These are phyloP conservation scores for Amiota communis DNA, from an alignment of 2,888 invertebrate species.

Conservation along the genomic window DNA sequence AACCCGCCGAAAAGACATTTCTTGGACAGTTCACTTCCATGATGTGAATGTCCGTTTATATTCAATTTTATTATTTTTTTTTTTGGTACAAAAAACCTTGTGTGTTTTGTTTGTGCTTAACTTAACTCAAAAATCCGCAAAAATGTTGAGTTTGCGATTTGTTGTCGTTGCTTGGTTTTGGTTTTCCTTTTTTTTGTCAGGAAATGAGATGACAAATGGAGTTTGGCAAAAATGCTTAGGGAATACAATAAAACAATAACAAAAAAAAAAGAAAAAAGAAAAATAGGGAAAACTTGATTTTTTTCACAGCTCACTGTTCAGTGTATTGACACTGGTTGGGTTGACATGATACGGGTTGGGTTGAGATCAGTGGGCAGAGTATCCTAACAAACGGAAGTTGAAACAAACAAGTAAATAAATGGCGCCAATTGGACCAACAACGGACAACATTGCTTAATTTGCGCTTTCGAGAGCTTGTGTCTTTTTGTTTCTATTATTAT, in stretches of 20 bases:
- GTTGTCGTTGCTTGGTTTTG: neutral
- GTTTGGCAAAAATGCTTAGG: constrained; percentile 62
- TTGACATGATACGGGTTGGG: no score
- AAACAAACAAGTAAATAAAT: constrained; percentile 67
- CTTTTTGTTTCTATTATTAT: no score
- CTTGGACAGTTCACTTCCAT: constrained; percentile 21
- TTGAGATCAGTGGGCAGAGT: no score
- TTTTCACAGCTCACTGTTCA: no score
- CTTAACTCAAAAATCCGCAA: constrained; percentile 42
- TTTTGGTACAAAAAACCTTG: constrained; percentile 28
- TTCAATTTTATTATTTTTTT: constrained; percentile 47
- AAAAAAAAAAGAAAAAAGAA: constrained; percentile 23
- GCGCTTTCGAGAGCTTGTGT: constrained; percentile 1
- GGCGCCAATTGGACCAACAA: constrained; percentile 61
- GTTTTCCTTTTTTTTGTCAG: constrained; percentile 35
- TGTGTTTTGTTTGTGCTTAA: neutral
- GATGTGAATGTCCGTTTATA: constrained; percentile 62
- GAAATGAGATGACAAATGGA: constrained; percentile 66
- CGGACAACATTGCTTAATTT: constrained; percentile 30
- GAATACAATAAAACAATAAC: constrained; percentile 22
- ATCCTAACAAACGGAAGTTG: constrained; percentile 60
- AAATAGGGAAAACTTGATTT: neutral
- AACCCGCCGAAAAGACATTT: neutral
- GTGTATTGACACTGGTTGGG: no score
- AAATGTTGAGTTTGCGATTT: constrained; percentile 61